Base-by-base conservation (phyloP, 1,140 invertebrate species). In the Dendroctonus ponderosae region DNA sequence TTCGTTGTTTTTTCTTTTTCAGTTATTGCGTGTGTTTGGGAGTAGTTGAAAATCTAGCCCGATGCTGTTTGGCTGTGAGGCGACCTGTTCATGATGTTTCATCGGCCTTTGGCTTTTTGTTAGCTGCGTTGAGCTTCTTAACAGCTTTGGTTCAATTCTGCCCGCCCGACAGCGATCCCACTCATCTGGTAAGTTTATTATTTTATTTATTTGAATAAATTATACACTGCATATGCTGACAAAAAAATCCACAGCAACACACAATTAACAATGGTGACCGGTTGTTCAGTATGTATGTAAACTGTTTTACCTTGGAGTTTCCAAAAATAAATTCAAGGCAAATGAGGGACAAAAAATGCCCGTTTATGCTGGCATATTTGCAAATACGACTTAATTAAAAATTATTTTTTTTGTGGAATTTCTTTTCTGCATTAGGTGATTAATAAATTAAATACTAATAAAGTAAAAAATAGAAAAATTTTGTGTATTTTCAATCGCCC, bases 21-120 rank as follows among this genome's bases (percentile, higher is more conserved):
- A 89, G 87, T 73, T 89, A 88, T 74, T 81, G 85, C 11, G 87
- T 89, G 46, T 85, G 85, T 66, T 80, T 87, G 11, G 87, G 88
- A 6, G 80, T 89, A 6, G 83, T 89, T 6, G 88, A 90, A 77
- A 85, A 86, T 66, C 76, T 90, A 49, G 82, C 85, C 5, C 79
- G 83, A 57, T 88, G 86, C 76, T 86, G 87, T 72, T 80, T 83
- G 62, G 80, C 82, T 42, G 85, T 89, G 12, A 79, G 85, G 48
- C 85, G 85, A 9, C 85, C 87, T 0, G 81, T 88, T 7, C 86
- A 88, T 66, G 80, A 80, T 58, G 83, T 86, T 37, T 73, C 75
- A 37, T 68, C 74, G 5, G 77, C 77, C 6, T 78, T 78, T 66
- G 56, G 70, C 26, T 80, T 80, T 67, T 72, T 80, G 0, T 63